Base-by-base conservation (phyloP, 2,888 invertebrate genomes). In the Amiota minor region DNA sequence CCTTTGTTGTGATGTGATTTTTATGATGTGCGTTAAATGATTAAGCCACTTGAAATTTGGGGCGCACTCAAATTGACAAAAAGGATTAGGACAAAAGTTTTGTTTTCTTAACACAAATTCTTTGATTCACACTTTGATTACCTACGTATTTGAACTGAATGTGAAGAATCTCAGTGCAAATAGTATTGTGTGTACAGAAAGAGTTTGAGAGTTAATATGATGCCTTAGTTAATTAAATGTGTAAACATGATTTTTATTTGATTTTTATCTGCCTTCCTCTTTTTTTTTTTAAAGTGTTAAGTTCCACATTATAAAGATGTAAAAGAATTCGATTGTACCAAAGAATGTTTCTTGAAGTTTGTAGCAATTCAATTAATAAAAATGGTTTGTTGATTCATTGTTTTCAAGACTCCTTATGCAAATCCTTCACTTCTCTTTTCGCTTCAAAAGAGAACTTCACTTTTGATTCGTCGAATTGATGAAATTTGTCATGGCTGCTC, bases 21-120 rank as follows among this genome's bases (percentile, higher is more conserved):
- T 84, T 87, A 82, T 82, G 84, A 86, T 81, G 84, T 80, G 81
- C 81, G 85, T 87, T 86, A 86, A 86, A 87, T 86, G 86, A 86
- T 86, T 86, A 83, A 83, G 81, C 81, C 86, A 83, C 83, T 84
- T 86, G 87, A 86, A 84, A 86, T 35, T 35, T 79, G 85, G 81
- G 82, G 83, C 71, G 35, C 35, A 35, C 35, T 83, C 85, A 80
- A 83, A 85, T 85, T 82, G 83, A 79, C 81, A 77, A 77, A 78
- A 76, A 77, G 75, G 59, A 11, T 16, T 59, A 14, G 49, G 50
- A 47, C 35, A 62, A 35, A 65, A 69, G 50, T 68, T 35, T 35
- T 70, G 77, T 80, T 77, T 76, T 74, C 75, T 77, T 74, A 76
- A 59, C 71, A 35, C 35, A 49, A 74, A 64, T 74, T 71, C 67